Percentiles rank a stretch among this genome's conserved stretches.
phyloP scores from a whole-genome alignment of 2,888 invertebrate species.

The Stegophylla sp. region DNA sequence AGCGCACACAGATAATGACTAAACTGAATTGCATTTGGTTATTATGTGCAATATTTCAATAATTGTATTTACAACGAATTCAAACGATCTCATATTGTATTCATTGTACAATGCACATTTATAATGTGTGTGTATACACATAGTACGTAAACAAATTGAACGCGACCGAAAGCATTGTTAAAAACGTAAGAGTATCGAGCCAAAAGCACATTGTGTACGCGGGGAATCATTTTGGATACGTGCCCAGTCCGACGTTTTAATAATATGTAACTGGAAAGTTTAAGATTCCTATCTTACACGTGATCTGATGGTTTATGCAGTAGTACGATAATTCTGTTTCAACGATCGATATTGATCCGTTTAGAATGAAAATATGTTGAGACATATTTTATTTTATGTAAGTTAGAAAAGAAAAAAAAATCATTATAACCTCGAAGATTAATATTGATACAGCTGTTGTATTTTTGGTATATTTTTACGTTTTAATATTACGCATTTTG shows the following conservation, averaged over 20 bases:
- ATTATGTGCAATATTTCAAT: background rate
- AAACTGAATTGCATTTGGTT: background rate
- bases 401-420: too few relatives aligned
- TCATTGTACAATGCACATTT: too few relatives aligned
- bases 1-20: background rate
- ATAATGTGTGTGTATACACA: too few relatives aligned
- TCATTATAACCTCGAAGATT: too few relatives aligned
- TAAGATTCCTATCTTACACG: conserved; percentile 24
- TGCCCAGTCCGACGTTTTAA: conserved; percentile 25
- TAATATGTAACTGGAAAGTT: background rate
- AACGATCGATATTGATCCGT: background rate
- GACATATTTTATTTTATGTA: too few relatives aligned
- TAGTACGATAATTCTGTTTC: background rate
- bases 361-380: too few relatives aligned
- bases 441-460: too few relatives aligned
- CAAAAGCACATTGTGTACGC: conserved; percentile 25
- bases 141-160: conserved; percentile 2
- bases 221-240: conserved; percentile 25
- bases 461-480: too few relatives aligned
- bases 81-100: background rate
- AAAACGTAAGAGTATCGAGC: conserved; percentile 16
- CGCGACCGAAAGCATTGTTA: background rate
- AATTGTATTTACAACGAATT: background rate
- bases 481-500: too few relatives aligned
- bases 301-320: background rate